Evolutionary conservation across 2,113 vertebrate species (phyloP).

Genomic region (Macroglossus sobrinus): DNA sequence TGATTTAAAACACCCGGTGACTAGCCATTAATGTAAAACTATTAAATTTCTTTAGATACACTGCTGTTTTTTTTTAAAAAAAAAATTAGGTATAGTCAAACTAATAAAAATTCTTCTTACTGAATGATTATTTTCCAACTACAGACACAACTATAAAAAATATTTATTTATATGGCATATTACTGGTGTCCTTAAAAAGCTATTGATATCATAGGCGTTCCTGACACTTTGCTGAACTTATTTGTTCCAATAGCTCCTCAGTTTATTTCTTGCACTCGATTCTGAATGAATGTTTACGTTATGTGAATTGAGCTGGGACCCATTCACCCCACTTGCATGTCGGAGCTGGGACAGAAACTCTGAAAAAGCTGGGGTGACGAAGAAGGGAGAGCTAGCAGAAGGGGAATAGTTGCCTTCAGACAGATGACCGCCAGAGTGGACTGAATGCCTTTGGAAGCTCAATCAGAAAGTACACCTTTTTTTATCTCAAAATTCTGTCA

Average conservation of each 20-base stretch:
- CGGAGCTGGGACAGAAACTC: background rate
- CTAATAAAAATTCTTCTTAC: background rate
- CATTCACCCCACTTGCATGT: background rate
- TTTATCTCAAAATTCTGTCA: background rate
- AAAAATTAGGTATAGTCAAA: background rate
- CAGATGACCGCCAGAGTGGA: background rate
- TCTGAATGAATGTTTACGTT: background rate
- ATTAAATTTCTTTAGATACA: background rate
- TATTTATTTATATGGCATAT: background rate
- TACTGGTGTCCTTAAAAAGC: background rate
- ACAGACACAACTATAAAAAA: background rate
- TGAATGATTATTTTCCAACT: slow-evolving; percentile 7
- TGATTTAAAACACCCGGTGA: slow-evolving; percentile 54
- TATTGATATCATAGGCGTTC: background rate
- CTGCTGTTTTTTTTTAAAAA: background rate
- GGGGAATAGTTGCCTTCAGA: no score
- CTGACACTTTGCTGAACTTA: background rate
- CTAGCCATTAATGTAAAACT: background rate
- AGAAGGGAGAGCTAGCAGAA: background rate
- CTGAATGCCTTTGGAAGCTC: background rate
- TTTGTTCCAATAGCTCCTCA: background rate
- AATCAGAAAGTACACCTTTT: background rate
- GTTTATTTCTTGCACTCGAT: background rate
- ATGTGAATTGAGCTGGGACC: background rate
- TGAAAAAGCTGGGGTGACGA: background rate